phyloP scores from a whole-genome alignment of 2,113 vertebrate genomes.

The Montifringilla adamsi region DNA sequence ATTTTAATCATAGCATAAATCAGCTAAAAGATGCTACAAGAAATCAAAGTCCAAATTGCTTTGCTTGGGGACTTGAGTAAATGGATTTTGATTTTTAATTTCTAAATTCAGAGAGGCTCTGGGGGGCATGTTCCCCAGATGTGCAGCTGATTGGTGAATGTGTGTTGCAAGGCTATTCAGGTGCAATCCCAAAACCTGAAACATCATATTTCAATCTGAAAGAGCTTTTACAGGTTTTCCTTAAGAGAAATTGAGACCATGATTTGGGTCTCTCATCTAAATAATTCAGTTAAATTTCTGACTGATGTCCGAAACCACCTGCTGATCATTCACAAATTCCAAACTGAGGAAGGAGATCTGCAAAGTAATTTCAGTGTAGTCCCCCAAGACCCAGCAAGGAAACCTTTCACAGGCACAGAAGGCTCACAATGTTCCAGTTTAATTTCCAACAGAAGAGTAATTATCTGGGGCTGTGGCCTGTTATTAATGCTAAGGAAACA shows the following conservation, averaged over 20 bases:
- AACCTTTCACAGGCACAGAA: not conserved
- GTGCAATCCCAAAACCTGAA: not conserved
- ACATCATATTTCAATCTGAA: not conserved
- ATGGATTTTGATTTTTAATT: conserved; percentile 18
- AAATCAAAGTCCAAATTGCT: conserved; percentile 46
- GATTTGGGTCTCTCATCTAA: not conserved
- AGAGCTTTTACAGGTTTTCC: not conserved
- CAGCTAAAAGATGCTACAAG: conserved; percentile 3
- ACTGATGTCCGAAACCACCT: not conserved
- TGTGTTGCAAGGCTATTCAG: not conserved
- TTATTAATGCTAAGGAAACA: conserved; percentile 26
- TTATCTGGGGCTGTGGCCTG: not conserved
- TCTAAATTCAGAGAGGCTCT: not conserved
- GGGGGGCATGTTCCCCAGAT: not conserved
- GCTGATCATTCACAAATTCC: not conserved
- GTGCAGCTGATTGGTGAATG: not conserved
- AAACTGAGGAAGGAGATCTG: not conserved
- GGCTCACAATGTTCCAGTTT: not conserved
- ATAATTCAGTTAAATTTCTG: not conserved
- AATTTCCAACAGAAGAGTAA: conserved; percentile 29
- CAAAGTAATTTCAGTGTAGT: not conserved
- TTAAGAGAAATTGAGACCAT: not conserved
- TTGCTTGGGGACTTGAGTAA: not conserved
- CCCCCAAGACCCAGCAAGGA: not conserved
- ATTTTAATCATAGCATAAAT: conserved; percentile 32